Conservation (phyloP, 2,113 vertebrate species). For the Brachyistius frenatus region DNA sequence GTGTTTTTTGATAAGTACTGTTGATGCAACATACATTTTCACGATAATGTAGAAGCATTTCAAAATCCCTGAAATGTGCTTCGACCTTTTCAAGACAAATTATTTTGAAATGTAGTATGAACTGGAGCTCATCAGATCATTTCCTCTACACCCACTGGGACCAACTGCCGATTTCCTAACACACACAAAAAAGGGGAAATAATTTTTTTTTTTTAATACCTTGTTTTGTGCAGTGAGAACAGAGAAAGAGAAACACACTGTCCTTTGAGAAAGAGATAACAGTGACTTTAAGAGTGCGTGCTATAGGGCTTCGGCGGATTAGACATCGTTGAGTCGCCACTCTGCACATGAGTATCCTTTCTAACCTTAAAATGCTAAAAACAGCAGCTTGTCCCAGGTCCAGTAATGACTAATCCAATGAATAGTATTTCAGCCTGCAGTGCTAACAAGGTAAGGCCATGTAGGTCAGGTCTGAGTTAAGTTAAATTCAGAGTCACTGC, state of each 20-base stretch:
- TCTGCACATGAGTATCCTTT: constrained; percentile 70
- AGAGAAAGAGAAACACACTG: constrained; percentile 36
- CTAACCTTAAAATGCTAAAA: constrained; percentile 76
- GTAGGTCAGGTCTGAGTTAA: constrained; percentile 48
- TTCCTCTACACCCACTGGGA: constrained; percentile 60
- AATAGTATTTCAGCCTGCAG: constrained; percentile 51
- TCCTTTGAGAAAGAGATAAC: constrained; percentile 28
- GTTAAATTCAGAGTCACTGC: constrained; percentile 35
- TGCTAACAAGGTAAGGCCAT: constrained; percentile 61
- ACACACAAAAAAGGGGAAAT: constrained; percentile 38
- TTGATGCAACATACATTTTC: constrained; percentile 54
- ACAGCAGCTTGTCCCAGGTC: constrained; percentile 65
- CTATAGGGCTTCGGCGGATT: constrained; percentile 68
- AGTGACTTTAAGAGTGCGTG: constrained; percentile 32
- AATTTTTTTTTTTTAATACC: constrained; percentile 39
- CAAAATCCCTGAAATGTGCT: constrained; percentile 55
- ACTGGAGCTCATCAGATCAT: constrained; percentile 46
- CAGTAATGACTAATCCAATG: constrained; percentile 78
- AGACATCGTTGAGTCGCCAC: constrained; percentile 62
- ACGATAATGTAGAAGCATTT: constrained; percentile 41
- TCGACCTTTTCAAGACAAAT: constrained; percentile 74
- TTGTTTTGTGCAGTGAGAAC: constrained; percentile 33
- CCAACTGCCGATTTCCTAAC: constrained; percentile 49
- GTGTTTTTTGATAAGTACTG: constrained; percentile 28
- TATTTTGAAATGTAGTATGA: constrained; percentile 62